Conservation (phyloP, 2,113 vertebrate species). For the Cheilinus undulatus region DNA sequence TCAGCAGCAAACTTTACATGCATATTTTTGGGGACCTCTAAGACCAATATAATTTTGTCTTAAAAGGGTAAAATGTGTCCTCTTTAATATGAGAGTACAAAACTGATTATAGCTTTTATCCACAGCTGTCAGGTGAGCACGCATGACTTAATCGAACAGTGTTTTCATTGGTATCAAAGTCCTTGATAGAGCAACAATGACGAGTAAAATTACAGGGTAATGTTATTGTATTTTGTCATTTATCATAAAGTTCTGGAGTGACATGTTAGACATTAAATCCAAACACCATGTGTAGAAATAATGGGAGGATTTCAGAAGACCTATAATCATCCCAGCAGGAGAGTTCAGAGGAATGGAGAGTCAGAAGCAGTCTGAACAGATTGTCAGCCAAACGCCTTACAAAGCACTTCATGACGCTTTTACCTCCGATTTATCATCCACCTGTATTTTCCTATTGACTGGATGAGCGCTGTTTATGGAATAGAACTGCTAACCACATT, state of each 20-base stretch:
- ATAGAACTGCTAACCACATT: not conserved
- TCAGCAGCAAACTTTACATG: too few relatives aligned
- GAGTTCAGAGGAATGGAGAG: not conserved
- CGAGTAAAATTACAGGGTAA: too few relatives aligned
- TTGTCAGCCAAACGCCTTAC: not conserved
- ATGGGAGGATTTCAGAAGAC: not conserved
- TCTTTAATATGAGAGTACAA: too few relatives aligned
- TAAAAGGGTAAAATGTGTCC: too few relatives aligned
- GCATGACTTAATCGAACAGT: not conserved
- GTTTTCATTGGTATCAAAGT: too few relatives aligned
- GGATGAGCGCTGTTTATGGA: not conserved
- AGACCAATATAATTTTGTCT: too few relatives aligned
- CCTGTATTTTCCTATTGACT: not conserved
- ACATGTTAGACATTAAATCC: not conserved
- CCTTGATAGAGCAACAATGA: too few relatives aligned
- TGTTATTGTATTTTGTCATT: not conserved
- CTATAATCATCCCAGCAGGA: not conserved
- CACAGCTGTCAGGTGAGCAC: too few relatives aligned
- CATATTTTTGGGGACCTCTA: too few relatives aligned
- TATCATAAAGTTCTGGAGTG: not conserved
- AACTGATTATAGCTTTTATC: too few relatives aligned
- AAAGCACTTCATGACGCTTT: conserved; percentile 1
- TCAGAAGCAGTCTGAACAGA: not conserved
- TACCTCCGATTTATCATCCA: not conserved
- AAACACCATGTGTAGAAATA: not conserved